Percentiles rank a stretch among this genome's conserved stretches.
These are phyloP conservation scores for Diadromus collaris DNA, from an alignment of 2,888 invertebrate species.

Conservation along the genomic window DNA sequence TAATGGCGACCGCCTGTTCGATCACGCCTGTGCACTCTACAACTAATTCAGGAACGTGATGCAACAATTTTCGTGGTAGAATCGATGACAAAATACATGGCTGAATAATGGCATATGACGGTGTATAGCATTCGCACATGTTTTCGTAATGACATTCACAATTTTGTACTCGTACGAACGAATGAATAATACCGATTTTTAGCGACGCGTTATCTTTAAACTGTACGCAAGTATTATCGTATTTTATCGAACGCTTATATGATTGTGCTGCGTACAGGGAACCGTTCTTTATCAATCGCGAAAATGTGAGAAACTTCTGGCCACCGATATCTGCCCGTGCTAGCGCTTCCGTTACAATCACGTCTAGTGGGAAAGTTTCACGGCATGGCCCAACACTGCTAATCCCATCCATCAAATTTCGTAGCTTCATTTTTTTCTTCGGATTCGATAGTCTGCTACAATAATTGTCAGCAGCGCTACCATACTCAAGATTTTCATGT, in stretches of 20 bases:
- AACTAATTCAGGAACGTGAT: not conserved
- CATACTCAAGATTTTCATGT: slow-evolving; percentile 11
- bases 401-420: not conserved
- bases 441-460: slow-evolving; percentile 24
- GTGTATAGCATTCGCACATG: slow-evolving; percentile 15
- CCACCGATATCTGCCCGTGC: not conserved
- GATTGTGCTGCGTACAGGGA: slow-evolving; percentile 31
- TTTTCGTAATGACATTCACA: slow-evolving; percentile 23
- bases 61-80: slow-evolving; percentile 4
- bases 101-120: slow-evolving; percentile 17
- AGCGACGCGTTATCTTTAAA: not conserved
- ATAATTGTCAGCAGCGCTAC: slow-evolving; percentile 14
- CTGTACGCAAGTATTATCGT: slow-evolving; percentile 20
- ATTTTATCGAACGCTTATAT: slow-evolving; percentile 12
- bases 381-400: not conserved
- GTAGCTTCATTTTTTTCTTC: slow-evolving; percentile 10
- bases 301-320: slow-evolving; percentile 23
- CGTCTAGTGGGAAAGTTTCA: slow-evolving; percentile 1
- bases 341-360: slow-evolving; percentile 3
- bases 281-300: slow-evolving; percentile 25
- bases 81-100: slow-evolving; percentile 5
- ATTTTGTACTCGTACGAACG: slow-evolving; percentile 22
- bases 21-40: not conserved
- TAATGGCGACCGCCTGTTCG: slow-evolving; percentile 13
- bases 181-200: slow-evolving; percentile 28